Percentiles rank a stretch among this genome's conserved stretches.
Conservation (phyloP, 1,140 invertebrate genomes). For the Eubasilissa regina region DNA sequence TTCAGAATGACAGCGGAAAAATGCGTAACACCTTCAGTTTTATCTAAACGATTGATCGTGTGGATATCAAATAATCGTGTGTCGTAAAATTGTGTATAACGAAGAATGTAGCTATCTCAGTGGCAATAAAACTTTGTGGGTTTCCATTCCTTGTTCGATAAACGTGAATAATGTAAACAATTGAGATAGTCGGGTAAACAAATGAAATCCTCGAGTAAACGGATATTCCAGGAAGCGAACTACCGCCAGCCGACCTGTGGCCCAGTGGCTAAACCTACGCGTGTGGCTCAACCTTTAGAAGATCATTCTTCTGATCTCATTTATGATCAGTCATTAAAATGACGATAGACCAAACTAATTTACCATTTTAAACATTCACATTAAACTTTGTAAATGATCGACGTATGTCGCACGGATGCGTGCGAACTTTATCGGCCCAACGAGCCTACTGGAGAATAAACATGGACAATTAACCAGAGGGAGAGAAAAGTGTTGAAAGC, state of each 20-base stretch:
- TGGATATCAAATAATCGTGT: too few species aligned
- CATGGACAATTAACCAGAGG: too few species aligned
- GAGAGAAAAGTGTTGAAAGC: too few species aligned
- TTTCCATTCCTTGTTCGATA: conserved; percentile 31
- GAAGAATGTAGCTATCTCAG: too few species aligned
- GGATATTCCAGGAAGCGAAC: conserved; percentile 1
- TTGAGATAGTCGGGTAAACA: conserved; percentile 17
- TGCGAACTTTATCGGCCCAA: too few species aligned
- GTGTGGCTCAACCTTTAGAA: not conserved
- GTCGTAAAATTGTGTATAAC: too few species aligned
- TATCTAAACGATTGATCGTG: too few species aligned
- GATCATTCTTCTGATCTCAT: conserved; percentile 15
- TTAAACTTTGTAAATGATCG: not conserved
- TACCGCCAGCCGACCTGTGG: conserved; percentile 21
- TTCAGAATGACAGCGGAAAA: too few species aligned
- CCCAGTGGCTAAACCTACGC: not conserved
- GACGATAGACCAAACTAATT: not conserved
- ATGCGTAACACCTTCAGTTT: too few species aligned
- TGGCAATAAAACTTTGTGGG: not conserved
- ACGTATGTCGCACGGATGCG: too few species aligned
- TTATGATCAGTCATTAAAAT: conserved; percentile 31
- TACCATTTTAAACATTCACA: not conserved
- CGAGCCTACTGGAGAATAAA: too few species aligned
- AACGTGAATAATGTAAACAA: conserved; percentile 21
- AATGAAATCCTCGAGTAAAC: conserved; percentile 20